Base-by-base conservation (phyloP, 1,140 invertebrate genomes). In the Trichonephila clavata region DNA sequence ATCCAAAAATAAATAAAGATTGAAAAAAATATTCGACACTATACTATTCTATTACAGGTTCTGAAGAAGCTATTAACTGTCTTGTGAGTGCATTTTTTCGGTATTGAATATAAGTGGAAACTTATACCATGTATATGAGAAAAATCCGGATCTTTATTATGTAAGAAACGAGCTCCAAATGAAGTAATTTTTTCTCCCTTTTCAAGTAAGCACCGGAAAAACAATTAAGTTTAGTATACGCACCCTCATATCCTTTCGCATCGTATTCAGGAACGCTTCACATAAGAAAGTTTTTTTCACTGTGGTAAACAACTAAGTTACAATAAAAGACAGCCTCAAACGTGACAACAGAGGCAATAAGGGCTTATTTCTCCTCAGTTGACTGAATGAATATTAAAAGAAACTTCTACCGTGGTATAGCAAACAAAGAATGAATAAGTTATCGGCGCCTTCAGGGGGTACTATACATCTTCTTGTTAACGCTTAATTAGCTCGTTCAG, bases 401-500 rank as follows among this genome's bases (percentile, higher is more conserved):
- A 61, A 68, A 68, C 63, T 68, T 50, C 27, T 39, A 2, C 60
- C 24, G 86, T 18, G 24, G 32, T 81, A 50, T 39, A 65, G 86
- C 86, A 88, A 88, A 65, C 27, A 71, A 68, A 50, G 63, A 68
- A 68, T 88, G 63, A 65, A 88, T 65, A 88, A 71, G 24, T 88
- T 88, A 71, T 71, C 50, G 65, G 18, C 21, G 86, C 27, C 63
- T 71, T 71, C 32, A 43, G 86, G 39, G 63, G 24, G 21, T n/a
- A 27, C 65, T 68, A 27, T 50, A 88, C 61, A 68, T 68, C 60
- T 68, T n/a, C 86, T 88, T 88, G 86, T 71, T 88, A 88, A 71
- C 27, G 39, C 86, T 88, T 88, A 88, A 88, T 88, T 71, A 88
- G 61, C 24, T 65, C n/a, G 10, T 24, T 88, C n/a, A 68, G 86